phyloP scores from a whole-genome alignment of 2,888 invertebrate genomes.

The Empis stercorea region DNA sequence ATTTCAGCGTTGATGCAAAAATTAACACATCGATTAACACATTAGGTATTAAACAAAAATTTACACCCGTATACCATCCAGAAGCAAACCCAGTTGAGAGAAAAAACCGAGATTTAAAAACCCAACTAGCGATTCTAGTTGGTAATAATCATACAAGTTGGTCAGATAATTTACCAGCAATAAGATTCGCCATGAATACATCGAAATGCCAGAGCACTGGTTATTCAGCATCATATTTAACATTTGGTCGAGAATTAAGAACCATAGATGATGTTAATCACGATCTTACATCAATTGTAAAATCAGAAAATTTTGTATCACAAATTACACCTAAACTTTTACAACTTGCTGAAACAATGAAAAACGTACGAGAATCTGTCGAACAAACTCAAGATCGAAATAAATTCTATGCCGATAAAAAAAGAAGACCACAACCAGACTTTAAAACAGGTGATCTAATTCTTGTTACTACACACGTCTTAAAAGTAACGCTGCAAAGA shows the following conservation, averaged over 20 bases:
- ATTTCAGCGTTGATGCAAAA: slow-evolving; percentile 25
- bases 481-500: not conserved
- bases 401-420: not conserved
- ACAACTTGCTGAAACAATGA: not conserved
- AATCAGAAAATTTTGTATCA: slow-evolving; percentile 2
- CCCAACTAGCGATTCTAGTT: slow-evolving; percentile 10
- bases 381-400: slow-evolving; percentile 2
- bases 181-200: slow-evolving; percentile 28
- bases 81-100: slow-evolving; percentile 24
- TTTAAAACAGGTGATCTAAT: not conserved
- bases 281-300: slow-evolving; percentile 16
- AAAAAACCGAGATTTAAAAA: slow-evolving; percentile 13
- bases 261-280: slow-evolving; percentile 18
- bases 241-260: slow-evolving; percentile 23
- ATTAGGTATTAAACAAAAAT: slow-evolving; percentile 4
- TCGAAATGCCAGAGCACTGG: slow-evolving; percentile 19
- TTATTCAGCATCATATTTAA: slow-evolving; percentile 21
- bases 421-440: not conserved
- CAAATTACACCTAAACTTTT: not conserved
- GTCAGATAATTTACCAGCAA: slow-evolving; percentile 17
- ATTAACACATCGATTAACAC: slow-evolving; percentile 8
- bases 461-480: not conserved
- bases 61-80: slow-evolving; percentile 23
- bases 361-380: not conserved
- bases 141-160: slow-evolving; percentile 5